A percentile compares a stretch with the other conserved stretches of the same genome.
Evolutionary conservation across 2,888 invertebrate genomes (phyloP).

Genomic region (Gisinianus flammeolus): DNA sequence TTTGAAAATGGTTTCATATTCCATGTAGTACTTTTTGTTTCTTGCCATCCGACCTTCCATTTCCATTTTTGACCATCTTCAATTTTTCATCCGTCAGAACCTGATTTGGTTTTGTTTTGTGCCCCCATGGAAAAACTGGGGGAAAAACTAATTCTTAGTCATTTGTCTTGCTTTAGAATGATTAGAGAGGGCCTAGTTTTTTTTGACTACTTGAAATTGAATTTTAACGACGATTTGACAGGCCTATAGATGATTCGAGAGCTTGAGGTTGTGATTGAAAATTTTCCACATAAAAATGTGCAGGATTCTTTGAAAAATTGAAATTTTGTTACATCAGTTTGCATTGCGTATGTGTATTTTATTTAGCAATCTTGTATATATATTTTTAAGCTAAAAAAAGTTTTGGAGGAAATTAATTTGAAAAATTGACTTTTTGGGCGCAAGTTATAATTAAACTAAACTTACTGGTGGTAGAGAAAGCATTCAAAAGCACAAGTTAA

Average conservation of each 20-base stretch:
- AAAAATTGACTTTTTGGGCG: no score
- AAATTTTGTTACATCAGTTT: no score
- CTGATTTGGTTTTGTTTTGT: not conserved
- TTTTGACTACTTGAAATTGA: slow-evolving; percentile 9
- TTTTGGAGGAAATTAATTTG: not conserved
- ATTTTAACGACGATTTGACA: no score
- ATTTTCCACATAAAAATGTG: no score
- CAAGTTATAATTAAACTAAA: no score
- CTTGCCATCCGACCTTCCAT: slow-evolving; percentile 6
- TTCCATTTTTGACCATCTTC: not conserved
- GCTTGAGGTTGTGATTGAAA: no score
- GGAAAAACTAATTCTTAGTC: slow-evolving; percentile 18
- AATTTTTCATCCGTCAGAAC: not conserved
- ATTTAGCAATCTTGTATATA: not conserved
- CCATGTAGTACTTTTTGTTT: not conserved
- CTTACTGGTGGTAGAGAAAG: no score
- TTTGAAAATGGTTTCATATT: not conserved
- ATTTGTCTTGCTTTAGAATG: slow-evolving; percentile 26
- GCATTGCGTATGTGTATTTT: not conserved
- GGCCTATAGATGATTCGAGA: no score
- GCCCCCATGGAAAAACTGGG: not conserved
- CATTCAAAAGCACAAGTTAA: no score
- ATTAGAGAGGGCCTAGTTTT: not conserved
- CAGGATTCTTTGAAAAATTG: no score
- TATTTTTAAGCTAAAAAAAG: not conserved